These are phyloP conservation scores for Misgurnus anguillicaudatus DNA, from an alignment of 2,113 vertebrate species.

Conservation along the genomic window DNA sequence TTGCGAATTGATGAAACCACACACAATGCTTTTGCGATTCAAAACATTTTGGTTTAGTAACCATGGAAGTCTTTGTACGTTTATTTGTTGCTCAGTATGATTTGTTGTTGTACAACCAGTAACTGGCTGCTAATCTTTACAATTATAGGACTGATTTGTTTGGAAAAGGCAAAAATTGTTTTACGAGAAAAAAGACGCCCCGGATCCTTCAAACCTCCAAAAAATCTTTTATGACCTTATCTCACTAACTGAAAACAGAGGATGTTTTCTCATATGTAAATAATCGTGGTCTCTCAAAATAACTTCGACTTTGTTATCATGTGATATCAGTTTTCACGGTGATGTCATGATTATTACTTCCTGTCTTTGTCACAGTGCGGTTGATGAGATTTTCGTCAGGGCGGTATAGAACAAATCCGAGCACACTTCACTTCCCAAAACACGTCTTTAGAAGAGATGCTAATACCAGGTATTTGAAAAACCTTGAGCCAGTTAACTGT, in stretches of 20 bases:
- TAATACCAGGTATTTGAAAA: neutral
- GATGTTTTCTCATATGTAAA: neutral
- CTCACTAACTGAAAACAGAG: neutral
- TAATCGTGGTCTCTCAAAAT: neutral
- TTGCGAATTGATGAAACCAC: neutral
- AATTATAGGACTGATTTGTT: constrained; percentile 8
- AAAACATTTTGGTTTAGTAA: neutral
- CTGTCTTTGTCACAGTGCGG: neutral
- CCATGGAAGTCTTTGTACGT: neutral
- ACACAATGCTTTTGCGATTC: neutral
- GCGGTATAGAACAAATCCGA: neutral
- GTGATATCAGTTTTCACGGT: neutral
- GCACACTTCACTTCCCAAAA: neutral
- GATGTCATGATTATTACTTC: neutral
- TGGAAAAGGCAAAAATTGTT: constrained; percentile 15
- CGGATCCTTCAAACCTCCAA: neutral
- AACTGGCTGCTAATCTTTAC: neutral
- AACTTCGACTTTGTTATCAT: constrained; percentile 13
- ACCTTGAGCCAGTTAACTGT: neutral
- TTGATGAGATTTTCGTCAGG: neutral
- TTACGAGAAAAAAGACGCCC: neutral
- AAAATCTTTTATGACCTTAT: neutral
- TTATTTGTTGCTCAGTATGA: neutral
- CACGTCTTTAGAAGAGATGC: neutral
- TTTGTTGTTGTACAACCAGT: neutral